A percentile compares a stretch with the other conserved stretches of the same genome.
Evolutionary conservation across 2,113 vertebrate species (phyloP).

Genomic region (Sylvietta virens): DNA sequence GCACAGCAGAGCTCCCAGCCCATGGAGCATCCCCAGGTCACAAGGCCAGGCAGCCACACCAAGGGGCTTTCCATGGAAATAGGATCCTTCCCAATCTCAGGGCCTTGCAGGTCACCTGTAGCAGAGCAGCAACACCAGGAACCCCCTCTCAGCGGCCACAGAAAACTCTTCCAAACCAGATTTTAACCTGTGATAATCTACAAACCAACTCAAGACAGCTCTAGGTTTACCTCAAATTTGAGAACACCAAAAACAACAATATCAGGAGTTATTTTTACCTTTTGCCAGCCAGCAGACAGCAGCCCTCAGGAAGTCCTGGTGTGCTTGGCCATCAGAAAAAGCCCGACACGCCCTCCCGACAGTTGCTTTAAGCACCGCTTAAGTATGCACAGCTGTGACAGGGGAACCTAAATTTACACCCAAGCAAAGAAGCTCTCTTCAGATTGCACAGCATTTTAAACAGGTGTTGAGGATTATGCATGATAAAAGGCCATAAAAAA

Average conservation of each 20-base stretch:
- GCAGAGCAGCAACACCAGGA: accelerated
- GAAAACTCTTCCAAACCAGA: neutral
- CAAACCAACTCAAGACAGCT: neutral
- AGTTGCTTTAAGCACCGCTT: neutral
- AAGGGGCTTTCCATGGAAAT: accelerated
- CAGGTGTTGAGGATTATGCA: neutral
- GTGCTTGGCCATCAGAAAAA: accelerated
- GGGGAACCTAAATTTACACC: neutral
- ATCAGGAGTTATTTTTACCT: neutral
- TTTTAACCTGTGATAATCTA: accelerated
- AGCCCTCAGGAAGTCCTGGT: accelerated
- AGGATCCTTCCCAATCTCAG: accelerated
- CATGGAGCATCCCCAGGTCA: accelerated
- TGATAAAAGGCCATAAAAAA: neutral
- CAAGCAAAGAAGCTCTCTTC: neutral
- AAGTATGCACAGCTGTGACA: neutral
- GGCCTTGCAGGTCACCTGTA: accelerated
- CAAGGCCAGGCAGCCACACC: accelerated
- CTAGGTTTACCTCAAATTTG: accelerated
- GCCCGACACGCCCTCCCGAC: accelerated
- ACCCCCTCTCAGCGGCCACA: accelerated
- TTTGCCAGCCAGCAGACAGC: neutral
- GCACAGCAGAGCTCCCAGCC: neutral
- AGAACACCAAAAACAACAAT: accelerated
- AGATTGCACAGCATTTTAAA: neutral